Conservation (phyloP, 1,140 invertebrate genomes). For the Caenorhabditis tropicalis region DNA sequence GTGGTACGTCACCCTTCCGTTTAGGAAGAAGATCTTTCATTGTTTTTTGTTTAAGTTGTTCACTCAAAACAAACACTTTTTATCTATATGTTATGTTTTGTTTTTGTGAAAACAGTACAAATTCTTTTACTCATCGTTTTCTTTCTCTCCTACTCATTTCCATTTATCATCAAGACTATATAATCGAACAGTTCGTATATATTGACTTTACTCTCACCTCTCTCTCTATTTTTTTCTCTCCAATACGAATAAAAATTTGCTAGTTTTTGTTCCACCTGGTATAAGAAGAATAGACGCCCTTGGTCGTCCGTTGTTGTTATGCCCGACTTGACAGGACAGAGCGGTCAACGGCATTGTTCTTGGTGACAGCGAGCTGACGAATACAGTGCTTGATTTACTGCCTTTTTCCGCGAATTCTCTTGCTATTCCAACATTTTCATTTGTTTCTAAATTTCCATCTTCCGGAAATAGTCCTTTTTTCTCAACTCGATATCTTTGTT, state of each 20-base stretch:
- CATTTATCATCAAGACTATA: neutral
- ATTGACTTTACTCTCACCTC: neutral
- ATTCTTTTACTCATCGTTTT: neutral
- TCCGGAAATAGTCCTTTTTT: neutral
- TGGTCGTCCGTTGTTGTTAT: constrained; percentile 36
- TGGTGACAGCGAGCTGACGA: constrained; percentile 36
- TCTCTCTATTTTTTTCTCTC: neutral
- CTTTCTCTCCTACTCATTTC: neutral
- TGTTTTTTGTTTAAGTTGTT: neutral
- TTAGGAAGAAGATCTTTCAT: constrained; percentile 1
- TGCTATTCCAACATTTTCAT: neutral
- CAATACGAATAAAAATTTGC: neutral
- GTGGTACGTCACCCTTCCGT: neutral
- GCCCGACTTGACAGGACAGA: constrained; percentile 18
- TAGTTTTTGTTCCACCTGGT: constrained; percentile 2
- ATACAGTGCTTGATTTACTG: constrained; percentile 34
- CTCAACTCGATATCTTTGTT: neutral
- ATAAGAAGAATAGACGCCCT: constrained; percentile 35
- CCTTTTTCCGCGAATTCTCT: neutral
- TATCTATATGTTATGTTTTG: neutral
- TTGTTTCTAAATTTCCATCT: neutral
- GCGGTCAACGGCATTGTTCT: constrained; percentile 14
- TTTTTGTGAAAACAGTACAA: constrained; percentile 9
- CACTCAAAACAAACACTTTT: neutral
- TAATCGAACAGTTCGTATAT: neutral